These are phyloP conservation scores for Corvus moneduloides DNA, from an alignment of 2,113 vertebrate species.

Conservation along the genomic window DNA sequence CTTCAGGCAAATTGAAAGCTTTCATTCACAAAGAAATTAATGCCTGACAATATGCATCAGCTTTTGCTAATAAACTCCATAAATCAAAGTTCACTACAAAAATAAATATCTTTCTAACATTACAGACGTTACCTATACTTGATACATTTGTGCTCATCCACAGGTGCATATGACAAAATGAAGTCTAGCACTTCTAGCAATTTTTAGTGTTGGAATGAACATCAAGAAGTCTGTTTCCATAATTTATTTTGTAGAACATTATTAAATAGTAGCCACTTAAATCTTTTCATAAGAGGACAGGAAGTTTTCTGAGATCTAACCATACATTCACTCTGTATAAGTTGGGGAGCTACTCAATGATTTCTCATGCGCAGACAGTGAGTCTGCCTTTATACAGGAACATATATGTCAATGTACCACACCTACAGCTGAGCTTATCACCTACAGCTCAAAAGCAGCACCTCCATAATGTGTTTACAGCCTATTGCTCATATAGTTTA, in stretches of 20 bases:
- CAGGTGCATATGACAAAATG: not conserved
- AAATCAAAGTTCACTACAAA: not conserved
- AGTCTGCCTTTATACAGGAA: not conserved
- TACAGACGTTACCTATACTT: not conserved
- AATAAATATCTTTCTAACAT: not conserved
- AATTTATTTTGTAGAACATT: not conserved
- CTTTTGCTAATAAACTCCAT: not conserved
- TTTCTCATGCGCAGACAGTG: not conserved
- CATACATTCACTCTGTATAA: not conserved
- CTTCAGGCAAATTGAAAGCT: not conserved
- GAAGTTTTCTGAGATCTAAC: not conserved
- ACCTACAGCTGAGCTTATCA: not conserved
- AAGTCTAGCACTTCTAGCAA: not conserved
- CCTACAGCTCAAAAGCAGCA: not conserved
- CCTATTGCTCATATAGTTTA: not conserved
- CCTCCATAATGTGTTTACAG: not conserved
- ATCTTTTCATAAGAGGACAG: not conserved
- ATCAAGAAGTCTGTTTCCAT: not conserved
- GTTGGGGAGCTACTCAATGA: not conserved
- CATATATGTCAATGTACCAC: not conserved
- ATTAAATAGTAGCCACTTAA: not conserved
- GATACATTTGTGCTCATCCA: not conserved
- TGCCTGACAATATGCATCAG: fast-evolving
- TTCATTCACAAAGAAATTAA: not conserved
- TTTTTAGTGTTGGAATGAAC: not conserved